phyloP scores from a whole-genome alignment of 2,113 vertebrate species.

The Coptodon rendalli region DNA sequence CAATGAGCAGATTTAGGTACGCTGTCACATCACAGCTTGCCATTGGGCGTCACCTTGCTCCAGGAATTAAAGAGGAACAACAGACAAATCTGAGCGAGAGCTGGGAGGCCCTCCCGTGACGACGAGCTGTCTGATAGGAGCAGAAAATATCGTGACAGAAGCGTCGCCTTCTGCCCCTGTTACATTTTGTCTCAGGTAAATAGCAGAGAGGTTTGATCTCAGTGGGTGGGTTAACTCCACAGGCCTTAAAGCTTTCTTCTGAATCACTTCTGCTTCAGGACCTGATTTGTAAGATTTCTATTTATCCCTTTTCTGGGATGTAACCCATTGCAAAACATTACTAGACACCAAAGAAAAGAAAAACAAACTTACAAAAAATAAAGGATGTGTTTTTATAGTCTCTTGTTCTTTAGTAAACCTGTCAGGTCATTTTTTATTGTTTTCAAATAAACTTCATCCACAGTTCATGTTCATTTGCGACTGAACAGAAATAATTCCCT shows the following conservation, averaged over 20 bases:
- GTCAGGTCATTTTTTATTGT: not conserved
- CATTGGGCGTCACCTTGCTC: not conserved
- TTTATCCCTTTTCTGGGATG: not conserved
- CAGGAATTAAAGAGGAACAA: slow-evolving; percentile 37
- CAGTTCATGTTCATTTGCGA: not conserved
- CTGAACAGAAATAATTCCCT: not conserved
- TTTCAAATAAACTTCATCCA: not conserved
- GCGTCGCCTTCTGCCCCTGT: not conserved
- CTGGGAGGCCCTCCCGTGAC: not conserved
- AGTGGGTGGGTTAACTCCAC: not conserved
- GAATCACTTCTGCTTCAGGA: not conserved
- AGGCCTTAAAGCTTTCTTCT: not conserved
- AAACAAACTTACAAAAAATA: not conserved
- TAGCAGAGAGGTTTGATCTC: not conserved
- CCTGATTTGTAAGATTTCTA: not conserved
- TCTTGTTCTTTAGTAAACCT: not conserved
- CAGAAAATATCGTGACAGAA: not conserved
- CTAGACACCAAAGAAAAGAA: not conserved
- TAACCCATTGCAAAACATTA: not conserved
- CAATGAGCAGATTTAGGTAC: not conserved
- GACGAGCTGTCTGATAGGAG: not conserved
- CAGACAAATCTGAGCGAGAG: not conserved
- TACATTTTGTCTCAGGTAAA: not conserved
- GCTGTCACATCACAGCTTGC: slow-evolving; percentile 30
- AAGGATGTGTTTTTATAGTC: not conserved